phyloP scores from a whole-genome alignment of 2,113 vertebrate genomes.

The Tamias sibiricus region DNA sequence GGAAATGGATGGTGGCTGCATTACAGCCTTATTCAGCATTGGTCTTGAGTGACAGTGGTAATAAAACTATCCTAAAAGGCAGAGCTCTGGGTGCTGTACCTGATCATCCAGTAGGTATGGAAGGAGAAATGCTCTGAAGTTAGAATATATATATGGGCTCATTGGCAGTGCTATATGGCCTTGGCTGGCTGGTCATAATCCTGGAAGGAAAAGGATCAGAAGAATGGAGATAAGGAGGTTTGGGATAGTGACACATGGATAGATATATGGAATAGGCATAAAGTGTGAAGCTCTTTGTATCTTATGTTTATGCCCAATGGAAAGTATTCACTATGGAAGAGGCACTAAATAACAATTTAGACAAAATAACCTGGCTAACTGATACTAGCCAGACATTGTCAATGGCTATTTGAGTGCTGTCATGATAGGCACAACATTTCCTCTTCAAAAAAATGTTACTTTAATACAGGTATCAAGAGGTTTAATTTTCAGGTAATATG shows the following conservation, averaged over 20 bases:
- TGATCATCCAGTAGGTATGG: not conserved
- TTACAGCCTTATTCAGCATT: not conserved
- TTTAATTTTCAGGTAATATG: not conserved
- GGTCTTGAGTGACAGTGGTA: too few species aligned
- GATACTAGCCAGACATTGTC: not conserved
- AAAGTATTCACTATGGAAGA: not conserved
- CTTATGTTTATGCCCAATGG: not conserved
- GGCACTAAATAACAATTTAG: not conserved
- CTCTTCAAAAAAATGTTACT: not conserved
- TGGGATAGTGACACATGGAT: not conserved
- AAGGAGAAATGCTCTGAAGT: not conserved
- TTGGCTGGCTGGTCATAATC: not conserved
- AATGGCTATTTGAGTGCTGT: not conserved
- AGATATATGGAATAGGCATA: not conserved
- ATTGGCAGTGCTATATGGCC: not conserved
- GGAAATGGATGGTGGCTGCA: not conserved
- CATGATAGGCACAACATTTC: not conserved
- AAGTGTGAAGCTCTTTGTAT: slow-evolving; percentile 4
- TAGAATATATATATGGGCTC: not conserved
- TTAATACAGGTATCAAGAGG: not conserved
- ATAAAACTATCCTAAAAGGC: not conserved
- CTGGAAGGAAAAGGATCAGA: not conserved
- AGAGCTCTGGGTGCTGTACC: not conserved
- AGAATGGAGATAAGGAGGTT: not conserved
- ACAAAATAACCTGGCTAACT: not conserved